Evolutionary conservation across 2,113 vertebrate species (phyloP).

Genomic region (Girardinichthys multiradiatus): DNA sequence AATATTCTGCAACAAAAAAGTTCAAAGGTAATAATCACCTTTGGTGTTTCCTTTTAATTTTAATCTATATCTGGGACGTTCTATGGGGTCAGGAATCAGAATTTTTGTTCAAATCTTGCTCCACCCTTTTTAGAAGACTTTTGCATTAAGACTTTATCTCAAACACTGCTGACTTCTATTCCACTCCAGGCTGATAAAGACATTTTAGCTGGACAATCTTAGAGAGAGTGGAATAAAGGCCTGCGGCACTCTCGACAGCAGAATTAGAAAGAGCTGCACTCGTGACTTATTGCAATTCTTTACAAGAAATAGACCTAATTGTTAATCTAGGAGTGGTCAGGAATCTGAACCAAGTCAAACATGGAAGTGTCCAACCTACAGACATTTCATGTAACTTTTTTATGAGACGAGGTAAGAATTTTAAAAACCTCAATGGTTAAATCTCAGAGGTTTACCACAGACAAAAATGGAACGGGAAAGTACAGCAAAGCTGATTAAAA

Average conservation of each 20-base stretch:
- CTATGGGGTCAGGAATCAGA: conserved; percentile 19
- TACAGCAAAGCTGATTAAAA: background rate
- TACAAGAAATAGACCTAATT: conserved; percentile 60
- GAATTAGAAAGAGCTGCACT: conserved; percentile 39
- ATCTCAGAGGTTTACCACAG: background rate
- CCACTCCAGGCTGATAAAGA: conserved; percentile 56
- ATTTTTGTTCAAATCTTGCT: conserved; percentile 28
- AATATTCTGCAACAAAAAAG: conserved; percentile 1
- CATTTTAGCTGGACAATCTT: conserved; percentile 59
- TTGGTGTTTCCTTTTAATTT: conserved; percentile 10
- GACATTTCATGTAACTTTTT: background rate
- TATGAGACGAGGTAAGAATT: no score
- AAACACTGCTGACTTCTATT: conserved; percentile 20
- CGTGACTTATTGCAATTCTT: conserved; percentile 65
- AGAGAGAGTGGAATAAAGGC: conserved; percentile 64
- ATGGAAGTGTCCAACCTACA: conserved; percentile 12
- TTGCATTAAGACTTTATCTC: conserved; percentile 39
- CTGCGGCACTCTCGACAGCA: conserved; percentile 13
- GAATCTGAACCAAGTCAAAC: conserved; percentile 43
- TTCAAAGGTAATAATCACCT: background rate
- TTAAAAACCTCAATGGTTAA: no score
- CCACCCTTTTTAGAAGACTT: conserved; percentile 5
- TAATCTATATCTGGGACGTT: conserved; percentile 6
- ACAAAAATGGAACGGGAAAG: conserved; percentile 23
- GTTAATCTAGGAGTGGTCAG: conserved; percentile 61